Base-by-base conservation (phyloP, 1,140 invertebrate genomes). In the Drosophila bipectinata region DNA sequence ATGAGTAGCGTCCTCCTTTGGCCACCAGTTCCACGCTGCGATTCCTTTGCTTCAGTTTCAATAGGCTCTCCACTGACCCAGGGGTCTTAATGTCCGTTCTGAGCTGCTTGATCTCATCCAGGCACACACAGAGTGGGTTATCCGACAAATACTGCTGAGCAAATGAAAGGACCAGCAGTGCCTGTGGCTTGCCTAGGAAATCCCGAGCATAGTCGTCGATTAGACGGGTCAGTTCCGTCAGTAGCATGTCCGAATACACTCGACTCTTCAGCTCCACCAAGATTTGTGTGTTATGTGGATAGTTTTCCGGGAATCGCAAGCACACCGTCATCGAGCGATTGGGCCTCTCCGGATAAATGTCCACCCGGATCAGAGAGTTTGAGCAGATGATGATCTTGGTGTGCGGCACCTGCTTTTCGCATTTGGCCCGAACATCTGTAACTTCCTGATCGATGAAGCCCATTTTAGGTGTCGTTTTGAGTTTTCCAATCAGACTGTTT, bases 191-290 rank as follows among this genome's bases (percentile, higher is more conserved):
- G 1, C 94, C 94, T 10, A 95, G 49, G 34, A 92, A 87, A 74
- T 94, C 94, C 6, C 51, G 39, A 1, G 94, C 93, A 84, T 96
- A 94, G 62, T 94, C 93, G 72, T 96, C 95, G 84, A 94, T 94
- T 6, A 96, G 90, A 60, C 93, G 93, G 7, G 94, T 93, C 32
- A 96, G 82, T 47, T 94, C 93, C 52, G 93, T 92, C 6, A 96
- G 91, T 41, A 96, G 91, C 82, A 94, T 95, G 4, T 94, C 92
- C 1, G 94, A 94, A 5, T 96, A 90, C 37, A 94, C 94, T 91
- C 95, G 96, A 74, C 95, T 96, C 80, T 96, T 96, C 0, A 97
- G 89, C 92, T 96, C 95, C n/a, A 96, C 91, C 10, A 96, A 83
- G 2, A 96, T 75, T 1, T 93, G 90, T 0, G 82, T 72, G 6